Evolutionary conservation across 37 sponge, comb jelly and placozoan genomes (phyloP), one percentile per base, ranked within the genome.

Genomic region (Ephydatia muelleri): DNA sequence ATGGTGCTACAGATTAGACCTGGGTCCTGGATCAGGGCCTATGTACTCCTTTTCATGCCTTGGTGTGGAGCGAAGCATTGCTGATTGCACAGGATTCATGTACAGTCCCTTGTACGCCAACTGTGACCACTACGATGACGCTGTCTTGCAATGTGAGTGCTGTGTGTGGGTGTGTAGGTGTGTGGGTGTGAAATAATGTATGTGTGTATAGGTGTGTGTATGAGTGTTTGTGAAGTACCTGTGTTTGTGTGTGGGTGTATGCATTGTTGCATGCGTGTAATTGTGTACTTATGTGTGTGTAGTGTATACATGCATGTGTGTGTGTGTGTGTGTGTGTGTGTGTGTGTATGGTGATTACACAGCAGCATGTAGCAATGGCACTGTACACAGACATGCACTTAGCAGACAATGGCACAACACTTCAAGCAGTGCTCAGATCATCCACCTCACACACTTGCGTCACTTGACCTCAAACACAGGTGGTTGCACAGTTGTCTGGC

Each of bases 311-410:
- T 43, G 6, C 43, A 43, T 43, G 43, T n/a, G n/a, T n/a, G n/a
- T n/a, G n/a, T 57, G 57, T 57, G 57, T 57, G 57, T 57, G 57
- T 57, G 57, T 57, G 57, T 57, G 57, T 57, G 57, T 57, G 57
- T 57, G 57, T 57, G 57, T 57, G 57, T 1, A 14, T 14, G 16
- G n/a, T n/a, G n/a, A n/a, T n/a, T n/a, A n/a, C n/a, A n/a, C n/a
- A n/a, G n/a, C n/a, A n/a, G n/a, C n/a, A n/a, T n/a, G n/a, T n/a
- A n/a, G n/a, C n/a, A n/a, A n/a, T n/a, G n/a, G n/a, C n/a, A n/a
- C n/a, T n/a, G n/a, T 43, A 43, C 47, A 43, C 47, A 43, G 6
- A 43, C 8, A 43, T 43, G 8, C 47, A 43, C 47, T 11, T 8
- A n/a, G 47, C 47, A 43, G 4, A 43, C 47, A 43, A 4, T 11